These are phyloP conservation scores for Diplosoma virens DNA, from an alignment of 23 tunicate species.

Conservation along the genomic window DNA sequence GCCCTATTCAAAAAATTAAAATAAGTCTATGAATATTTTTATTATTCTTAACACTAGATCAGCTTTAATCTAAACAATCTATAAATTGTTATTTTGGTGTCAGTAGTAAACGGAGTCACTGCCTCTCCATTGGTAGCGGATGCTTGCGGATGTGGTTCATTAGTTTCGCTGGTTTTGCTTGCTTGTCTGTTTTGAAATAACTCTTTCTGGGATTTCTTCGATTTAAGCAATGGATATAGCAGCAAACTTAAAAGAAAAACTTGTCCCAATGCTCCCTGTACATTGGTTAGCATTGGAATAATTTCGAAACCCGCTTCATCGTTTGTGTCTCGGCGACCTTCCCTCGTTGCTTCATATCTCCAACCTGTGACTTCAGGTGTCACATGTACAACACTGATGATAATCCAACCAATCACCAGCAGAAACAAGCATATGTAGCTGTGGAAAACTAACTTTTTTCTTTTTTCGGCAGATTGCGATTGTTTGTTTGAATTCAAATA, in stretches of 20 bases:
- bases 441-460: neutral
- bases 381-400: constrained; percentile 29
- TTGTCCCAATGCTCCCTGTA: constrained; percentile 27
- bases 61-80: no score
- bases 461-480: constrained; percentile 21
- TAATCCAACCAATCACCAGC: constrained; percentile 21
- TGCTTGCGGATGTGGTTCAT: no score
- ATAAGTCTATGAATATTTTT: no score
- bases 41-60: no score
- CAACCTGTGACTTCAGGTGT: constrained; percentile 60
- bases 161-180: no score
- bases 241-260: constrained; percentile 17
- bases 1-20: no score
- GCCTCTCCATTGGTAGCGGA: no score
- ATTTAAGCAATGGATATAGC: constrained; percentile 7
- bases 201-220: no score
- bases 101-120: no score
- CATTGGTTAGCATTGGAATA: constrained; percentile 27
- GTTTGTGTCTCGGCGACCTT: constrained; percentile 54
- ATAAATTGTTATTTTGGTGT: no score
- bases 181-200: no score
- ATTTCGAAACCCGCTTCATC: constrained; percentile 42
- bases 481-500: constrained; percentile 45
- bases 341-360: constrained; percentile 45
- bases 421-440: constrained; percentile 43